These are phyloP conservation scores for Macaria liturata DNA, from an alignment of 2,888 invertebrate species.

Conservation along the genomic window DNA sequence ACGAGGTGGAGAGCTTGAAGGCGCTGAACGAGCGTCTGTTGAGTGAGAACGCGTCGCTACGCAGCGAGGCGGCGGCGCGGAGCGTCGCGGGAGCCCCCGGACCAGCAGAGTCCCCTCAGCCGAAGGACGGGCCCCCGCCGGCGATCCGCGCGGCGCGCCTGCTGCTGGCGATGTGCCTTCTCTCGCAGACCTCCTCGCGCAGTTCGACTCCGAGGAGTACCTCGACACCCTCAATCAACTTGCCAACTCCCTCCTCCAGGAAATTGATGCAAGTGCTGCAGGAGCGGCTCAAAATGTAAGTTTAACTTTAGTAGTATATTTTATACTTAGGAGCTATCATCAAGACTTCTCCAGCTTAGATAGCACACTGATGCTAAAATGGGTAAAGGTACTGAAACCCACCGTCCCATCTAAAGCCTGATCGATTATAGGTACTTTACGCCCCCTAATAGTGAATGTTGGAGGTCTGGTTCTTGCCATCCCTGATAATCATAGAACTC, in stretches of 20 bases:
- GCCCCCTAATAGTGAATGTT: no score
- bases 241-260: slow-evolving; percentile 92
- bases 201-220: slow-evolving; percentile 89
- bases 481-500: no score
- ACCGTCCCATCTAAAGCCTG: no score
- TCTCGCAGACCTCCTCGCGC: slow-evolving; percentile 93
- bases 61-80: slow-evolving; percentile 82
- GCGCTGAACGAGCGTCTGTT: slow-evolving; percentile 87
- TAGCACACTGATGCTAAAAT: no score
- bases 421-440: no score
- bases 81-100: slow-evolving; percentile 88
- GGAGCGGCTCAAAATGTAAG: slow-evolving; percentile 86
- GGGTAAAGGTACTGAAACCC: no score
- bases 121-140: slow-evolving; percentile 93
- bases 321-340: no score
- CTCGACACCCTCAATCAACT: slow-evolving; percentile 90
- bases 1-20: slow-evolving; percentile 86
- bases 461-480: no score
- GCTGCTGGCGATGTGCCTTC: slow-evolving; percentile 91
- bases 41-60: slow-evolving; percentile 85
- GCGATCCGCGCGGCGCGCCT: slow-evolving; percentile 87
- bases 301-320: slow-evolving; percentile 22
- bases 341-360: no score
- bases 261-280: slow-evolving; percentile 88
- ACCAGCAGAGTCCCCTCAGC: slow-evolving; percentile 97